Evolutionary conservation across 2,888 invertebrate genomes (phyloP).

Genomic region (Ormia ochracea): DNA sequence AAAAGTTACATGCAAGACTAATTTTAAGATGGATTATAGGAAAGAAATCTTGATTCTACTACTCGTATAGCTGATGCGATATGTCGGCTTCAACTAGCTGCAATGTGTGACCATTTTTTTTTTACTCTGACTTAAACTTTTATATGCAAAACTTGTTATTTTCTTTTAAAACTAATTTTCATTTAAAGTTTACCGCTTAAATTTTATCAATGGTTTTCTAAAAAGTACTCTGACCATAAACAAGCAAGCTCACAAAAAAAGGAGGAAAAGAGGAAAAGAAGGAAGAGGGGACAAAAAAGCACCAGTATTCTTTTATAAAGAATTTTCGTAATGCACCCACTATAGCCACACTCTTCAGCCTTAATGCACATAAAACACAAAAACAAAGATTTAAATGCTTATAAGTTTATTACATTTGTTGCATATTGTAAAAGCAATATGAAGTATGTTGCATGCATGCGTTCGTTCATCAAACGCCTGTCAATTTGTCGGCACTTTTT

Average conservation of each 20-base stretch:
- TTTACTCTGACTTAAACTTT: slow-evolving; percentile 8
- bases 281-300: neutral
- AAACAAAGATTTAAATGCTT: slow-evolving; percentile 8
- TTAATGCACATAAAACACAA: slow-evolving; percentile 41
- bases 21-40: too few relatives aligned
- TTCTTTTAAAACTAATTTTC: slow-evolving; percentile 7
- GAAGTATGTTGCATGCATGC: slow-evolving; percentile 57
- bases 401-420: slow-evolving; percentile 57
- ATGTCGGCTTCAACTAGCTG: too few relatives aligned
- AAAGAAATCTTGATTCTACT: too few relatives aligned
- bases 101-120: neutral
- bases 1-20: too few relatives aligned
- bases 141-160: slow-evolving; percentile 59
- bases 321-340: slow-evolving; percentile 45
- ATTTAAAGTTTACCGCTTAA: slow-evolving; percentile 61
- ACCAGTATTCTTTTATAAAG: neutral
- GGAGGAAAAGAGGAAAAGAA: too few relatives aligned
- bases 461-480: slow-evolving; percentile 62
- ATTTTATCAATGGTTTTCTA: slow-evolving; percentile 44
- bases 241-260: neutral
- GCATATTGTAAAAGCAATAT: slow-evolving; percentile 20
- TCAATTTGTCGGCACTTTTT: slow-evolving; percentile 63
- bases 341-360: slow-evolving; percentile 6
- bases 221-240: slow-evolving; percentile 15
- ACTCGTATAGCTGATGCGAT: neutral